phyloP scores from a whole-genome alignment of 2,888 invertebrate genomes.

The Orthonevra nobilis region DNA sequence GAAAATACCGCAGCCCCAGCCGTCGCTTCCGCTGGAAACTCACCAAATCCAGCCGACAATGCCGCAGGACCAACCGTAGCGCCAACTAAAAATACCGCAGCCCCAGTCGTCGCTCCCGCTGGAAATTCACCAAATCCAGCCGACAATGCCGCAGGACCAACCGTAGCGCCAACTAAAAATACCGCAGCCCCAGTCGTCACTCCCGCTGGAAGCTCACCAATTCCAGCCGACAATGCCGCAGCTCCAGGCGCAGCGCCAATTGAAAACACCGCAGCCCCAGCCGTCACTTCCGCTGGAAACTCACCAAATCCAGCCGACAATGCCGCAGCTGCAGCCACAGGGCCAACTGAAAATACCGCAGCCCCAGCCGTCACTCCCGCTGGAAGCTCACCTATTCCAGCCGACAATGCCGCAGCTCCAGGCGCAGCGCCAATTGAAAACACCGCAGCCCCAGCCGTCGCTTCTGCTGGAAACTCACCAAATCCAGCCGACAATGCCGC shows the following conservation, averaged over 20 bases:
- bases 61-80: background rate
- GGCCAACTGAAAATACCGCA: background rate
- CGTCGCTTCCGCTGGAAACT: background rate
- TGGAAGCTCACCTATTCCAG: too few relatives aligned
- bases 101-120: too few relatives aligned
- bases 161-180: background rate
- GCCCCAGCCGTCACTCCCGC: too few relatives aligned
- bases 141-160: background rate
- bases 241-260: background rate
- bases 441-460: background rate
- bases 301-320: slow-evolving; percentile 7
- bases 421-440: too few relatives aligned
- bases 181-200: background rate
- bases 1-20: slow-evolving; percentile 71
- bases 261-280: background rate
- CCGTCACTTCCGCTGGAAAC: slow-evolving; percentile 2
- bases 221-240: background rate
- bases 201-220: too few relatives aligned
- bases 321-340: background rate
- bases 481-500: too few relatives aligned
- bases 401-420: background rate
- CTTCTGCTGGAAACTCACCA: background rate
- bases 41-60: too few relatives aligned
- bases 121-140: background rate
- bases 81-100: background rate